Evolutionary conservation across 2,888 invertebrate genomes (phyloP), one percentile per base, ranked within the genome.

Genomic region (Monoplex corrugatus): DNA sequence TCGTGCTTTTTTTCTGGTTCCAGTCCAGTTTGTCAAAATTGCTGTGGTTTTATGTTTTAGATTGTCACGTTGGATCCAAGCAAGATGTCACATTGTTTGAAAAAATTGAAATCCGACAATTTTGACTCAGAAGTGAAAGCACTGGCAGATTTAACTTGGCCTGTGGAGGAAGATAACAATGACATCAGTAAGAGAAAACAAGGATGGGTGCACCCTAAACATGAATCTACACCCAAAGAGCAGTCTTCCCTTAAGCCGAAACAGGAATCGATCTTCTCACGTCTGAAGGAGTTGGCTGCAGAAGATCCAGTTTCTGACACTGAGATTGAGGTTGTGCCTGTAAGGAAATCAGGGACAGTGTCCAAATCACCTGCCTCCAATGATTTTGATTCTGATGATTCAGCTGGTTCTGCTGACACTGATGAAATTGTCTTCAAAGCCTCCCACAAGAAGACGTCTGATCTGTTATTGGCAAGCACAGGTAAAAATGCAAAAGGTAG

Each of bases 81-180:
- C 40, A 94, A 94, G 89, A 93, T 91, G 75, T 92, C 93, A n/a
- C 95, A 95, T 87, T 92, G 93, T 75, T 84, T 94, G 13, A 94
- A 93, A 89, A 92, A 89, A 87, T 90, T 95, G 28, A 93, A 93
- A 85, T 91, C 90, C 35, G 92, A 93, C 2, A 87, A 86, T 2
- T 35, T 10, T n/a, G 87, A 87, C 35, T 16, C 35, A 6, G 50
- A 40, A 13, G 3, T 63, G 19, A 50, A 32, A 28, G 38, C 72
- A 35, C 50, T 32, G 44, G 85, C 83, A 35, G 80, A 91, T 45
- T 89, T 94, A 5, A 94, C 94, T 0, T 94, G 94, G 94, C 89
- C 92, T 63, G 84, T 94, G 35, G 92, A 92, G 38, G 87, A 82
- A 0, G 87, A 86, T 19, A 90, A 90, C 50, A 86, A 38, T 43